Conservation (phyloP, 2,797 vertebrate species). For the Ispidina lecontei region DNA sequence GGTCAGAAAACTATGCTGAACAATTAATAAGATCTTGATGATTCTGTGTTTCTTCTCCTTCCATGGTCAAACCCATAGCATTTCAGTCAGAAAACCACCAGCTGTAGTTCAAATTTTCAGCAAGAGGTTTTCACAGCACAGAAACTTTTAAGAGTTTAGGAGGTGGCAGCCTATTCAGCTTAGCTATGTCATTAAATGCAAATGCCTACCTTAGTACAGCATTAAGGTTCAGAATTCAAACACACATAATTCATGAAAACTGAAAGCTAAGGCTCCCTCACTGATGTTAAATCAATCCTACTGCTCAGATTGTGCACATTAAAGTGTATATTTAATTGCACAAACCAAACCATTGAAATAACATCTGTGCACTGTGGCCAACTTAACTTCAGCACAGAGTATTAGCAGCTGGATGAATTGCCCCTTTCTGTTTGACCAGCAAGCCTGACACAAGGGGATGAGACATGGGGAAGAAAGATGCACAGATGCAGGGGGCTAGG, state of each 20-base stretch:
- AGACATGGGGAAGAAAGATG: not conserved
- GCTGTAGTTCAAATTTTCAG: conserved; percentile 1
- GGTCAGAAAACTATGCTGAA: not conserved
- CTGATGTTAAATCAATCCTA: conserved; percentile 24
- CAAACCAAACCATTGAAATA: not conserved
- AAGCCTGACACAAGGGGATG: not conserved
- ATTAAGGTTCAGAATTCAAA: conserved; percentile 44
- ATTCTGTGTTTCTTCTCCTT: not conserved
- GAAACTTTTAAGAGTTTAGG: conserved; percentile 16
- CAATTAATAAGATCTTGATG: not conserved
- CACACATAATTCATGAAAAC: conserved; percentile 19
- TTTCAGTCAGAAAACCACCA: not conserved
- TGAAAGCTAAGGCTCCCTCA: not conserved
- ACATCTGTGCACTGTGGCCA: not conserved
- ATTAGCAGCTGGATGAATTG: not conserved
- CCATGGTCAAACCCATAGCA: not conserved
- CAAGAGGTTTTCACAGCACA: not conserved
- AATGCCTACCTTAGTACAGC: conserved; percentile 7
- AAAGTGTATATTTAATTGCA: conserved; percentile 1
- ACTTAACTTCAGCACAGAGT: not conserved
- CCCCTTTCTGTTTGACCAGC: not conserved
- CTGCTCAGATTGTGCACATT: not conserved
- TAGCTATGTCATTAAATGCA: conserved; percentile 11
- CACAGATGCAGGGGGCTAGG: not conserved
- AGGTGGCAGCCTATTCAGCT: not conserved